A percentile compares a stretch with the other conserved stretches of the same genome.
phyloP scores from a whole-genome alignment of 2,888 invertebrate genomes.

The Ernsta delagoae region DNA sequence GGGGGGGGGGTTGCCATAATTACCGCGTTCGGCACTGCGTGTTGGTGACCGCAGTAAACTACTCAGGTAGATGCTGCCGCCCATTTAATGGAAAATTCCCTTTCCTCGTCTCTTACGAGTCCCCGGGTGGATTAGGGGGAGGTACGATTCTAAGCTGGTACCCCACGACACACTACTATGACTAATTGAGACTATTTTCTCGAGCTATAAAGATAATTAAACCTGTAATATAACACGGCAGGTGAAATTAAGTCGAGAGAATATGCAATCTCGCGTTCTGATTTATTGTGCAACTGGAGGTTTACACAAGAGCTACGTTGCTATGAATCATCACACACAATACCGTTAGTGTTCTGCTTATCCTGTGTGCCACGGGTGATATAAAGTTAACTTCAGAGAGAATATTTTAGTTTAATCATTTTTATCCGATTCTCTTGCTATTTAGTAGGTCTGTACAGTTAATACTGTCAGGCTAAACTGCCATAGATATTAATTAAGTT shows the following conservation, averaged over 20 bases:
- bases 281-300: conserved; percentile 55
- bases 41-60: too few relatives aligned
- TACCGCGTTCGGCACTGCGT: too few relatives aligned
- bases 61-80: too few relatives aligned
- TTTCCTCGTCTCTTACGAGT: too few relatives aligned
- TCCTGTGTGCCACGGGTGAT: conserved; percentile 24
- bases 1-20: too few relatives aligned
- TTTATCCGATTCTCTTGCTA: too few relatives aligned
- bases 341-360: conserved; percentile 23
- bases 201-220: conserved; percentile 6
- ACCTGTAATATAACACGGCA: conserved; percentile 47
- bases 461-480: too few relatives aligned
- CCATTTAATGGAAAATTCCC: too few relatives aligned
- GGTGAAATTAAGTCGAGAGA: conserved; percentile 64
- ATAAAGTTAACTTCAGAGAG: not conserved
- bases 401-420: not conserved
- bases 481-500: too few relatives aligned
- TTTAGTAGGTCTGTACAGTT: not conserved
- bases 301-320: conserved; percentile 44
- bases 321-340: conserved; percentile 47
- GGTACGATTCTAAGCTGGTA: too few relatives aligned
- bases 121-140: too few relatives aligned
- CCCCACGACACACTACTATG: too few relatives aligned
- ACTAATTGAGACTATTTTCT: not conserved
- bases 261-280: conserved; percentile 58